phyloP scores from a whole-genome alignment of 2,113 vertebrate species.

The Mixornis gularis region DNA sequence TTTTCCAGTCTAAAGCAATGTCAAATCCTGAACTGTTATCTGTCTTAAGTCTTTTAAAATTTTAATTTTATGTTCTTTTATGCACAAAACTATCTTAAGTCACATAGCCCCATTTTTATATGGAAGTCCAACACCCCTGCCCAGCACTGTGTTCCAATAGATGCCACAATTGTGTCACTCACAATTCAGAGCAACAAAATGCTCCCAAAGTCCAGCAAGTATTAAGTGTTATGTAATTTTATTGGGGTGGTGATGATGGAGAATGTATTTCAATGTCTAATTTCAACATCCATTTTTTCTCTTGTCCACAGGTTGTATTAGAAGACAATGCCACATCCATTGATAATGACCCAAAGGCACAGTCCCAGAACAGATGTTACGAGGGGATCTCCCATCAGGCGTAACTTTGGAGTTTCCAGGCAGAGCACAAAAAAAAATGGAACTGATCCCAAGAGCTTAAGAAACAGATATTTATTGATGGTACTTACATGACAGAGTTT shows the following conservation, averaged over 20 bases:
- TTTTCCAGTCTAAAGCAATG: neutral
- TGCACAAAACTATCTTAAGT: neutral
- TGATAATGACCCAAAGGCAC: neutral
- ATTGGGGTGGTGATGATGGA: neutral
- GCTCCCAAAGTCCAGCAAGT: neutral
- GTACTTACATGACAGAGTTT: neutral
- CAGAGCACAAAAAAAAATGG: neutral
- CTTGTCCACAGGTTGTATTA: neutral
- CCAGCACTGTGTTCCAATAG: neutral
- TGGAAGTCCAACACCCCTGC: neutral
- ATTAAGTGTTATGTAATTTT: neutral
- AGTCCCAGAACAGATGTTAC: neutral
- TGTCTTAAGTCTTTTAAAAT: neutral
- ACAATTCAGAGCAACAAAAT: neutral
- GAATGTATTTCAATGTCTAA: neutral
- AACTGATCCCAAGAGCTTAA: neutral
- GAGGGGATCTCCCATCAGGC: neutral
- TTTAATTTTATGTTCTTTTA: neutral
- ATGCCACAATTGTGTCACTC: neutral
- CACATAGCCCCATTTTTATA: neutral
- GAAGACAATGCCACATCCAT: neutral
- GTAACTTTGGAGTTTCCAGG: neutral
- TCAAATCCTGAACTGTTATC: neutral
- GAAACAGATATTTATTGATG: conserved; percentile 19
- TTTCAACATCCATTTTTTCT: neutral